Evolutionary conservation across 2,113 vertebrate genomes (phyloP).

Genomic region (Pimephales promelas): DNA sequence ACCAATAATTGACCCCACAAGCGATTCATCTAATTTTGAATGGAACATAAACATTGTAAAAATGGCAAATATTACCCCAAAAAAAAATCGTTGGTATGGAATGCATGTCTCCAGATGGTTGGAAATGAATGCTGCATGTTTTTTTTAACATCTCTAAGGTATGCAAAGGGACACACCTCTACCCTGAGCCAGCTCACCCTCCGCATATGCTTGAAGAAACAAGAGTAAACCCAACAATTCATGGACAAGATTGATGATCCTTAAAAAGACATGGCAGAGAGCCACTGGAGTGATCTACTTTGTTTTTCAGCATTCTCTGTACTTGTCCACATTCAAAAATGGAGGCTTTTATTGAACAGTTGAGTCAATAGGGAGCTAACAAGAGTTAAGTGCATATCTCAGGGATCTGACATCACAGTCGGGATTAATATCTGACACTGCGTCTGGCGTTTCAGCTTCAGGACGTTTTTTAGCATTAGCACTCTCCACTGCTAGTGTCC

Average conservation of each 20-base stretch:
- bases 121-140: neutral
- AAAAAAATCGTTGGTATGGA: neutral
- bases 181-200: neutral
- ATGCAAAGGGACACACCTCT: neutral
- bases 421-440: conserved; percentile 42
- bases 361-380: conserved; percentile 63
- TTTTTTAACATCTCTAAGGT: neutral
- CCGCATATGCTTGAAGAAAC: neutral
- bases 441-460: conserved; percentile 13
- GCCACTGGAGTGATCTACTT: neutral
- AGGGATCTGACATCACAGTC: conserved; percentile 42
- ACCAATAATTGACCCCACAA: neutral
- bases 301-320: neutral
- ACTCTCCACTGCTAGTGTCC: neutral
- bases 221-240: neutral
- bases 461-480: neutral
- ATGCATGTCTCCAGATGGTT: neutral
- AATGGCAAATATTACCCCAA: neutral
- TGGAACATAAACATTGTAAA: neutral
- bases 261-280: neutral
- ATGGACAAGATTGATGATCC: neutral
- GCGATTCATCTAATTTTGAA: neutral
- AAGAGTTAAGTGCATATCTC: conserved; percentile 63
- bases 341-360: conserved; percentile 59
- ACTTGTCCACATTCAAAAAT: conserved; percentile 11